Base-by-base conservation (phyloP, 92 coral and sea anemone genomes). In the Porites lobata region DNA sequence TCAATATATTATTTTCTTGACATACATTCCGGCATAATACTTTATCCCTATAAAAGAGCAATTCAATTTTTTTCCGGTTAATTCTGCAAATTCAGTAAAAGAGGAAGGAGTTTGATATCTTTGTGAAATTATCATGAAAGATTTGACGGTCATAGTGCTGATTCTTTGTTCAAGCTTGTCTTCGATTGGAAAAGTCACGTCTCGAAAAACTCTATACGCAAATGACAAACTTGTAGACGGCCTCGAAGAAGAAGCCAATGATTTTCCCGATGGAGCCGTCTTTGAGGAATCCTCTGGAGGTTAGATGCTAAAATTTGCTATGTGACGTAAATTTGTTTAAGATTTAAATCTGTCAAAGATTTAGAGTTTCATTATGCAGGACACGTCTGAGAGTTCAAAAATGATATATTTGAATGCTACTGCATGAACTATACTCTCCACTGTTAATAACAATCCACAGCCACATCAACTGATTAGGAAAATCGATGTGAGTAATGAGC, bases 261-360 rank as follows among this genome's bases (percentile, higher is more conserved):
- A 14, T 6, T 62, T 62, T 6, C 18, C 21, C 2, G 65, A 62
- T 18, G 65, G 65, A 62, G 18, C 65, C 1, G 15, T 62, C 19
- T 14, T 62, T 62, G 65, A 62, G 65, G 65, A 62, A 14, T 62
- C 65, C 65, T 62, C 65, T 62, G 65, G 65, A 14, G 65, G 65
- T 62, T 14, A 62, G 65, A 62, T 18, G 18, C 19, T 62, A 10
- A 62, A 9, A 62, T 62, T 19, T 62, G 65, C 65, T 2, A 54
- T 29, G 32, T 29, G 32, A 29, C 32, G 32, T 2, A 29, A 29
- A 2, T 29, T 2, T 2, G 32, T 29, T 29, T 29, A 2, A 29
- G 32, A 29, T 29, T 29, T 29, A 29, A 29, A 29, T 29, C 32
- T 29, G 32, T 29, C 32, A 29, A 29, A 29, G 32, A 29, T 29